phyloP scores from a whole-genome alignment of 2,797 vertebrate genomes.

The Jordanella pulchra region DNA sequence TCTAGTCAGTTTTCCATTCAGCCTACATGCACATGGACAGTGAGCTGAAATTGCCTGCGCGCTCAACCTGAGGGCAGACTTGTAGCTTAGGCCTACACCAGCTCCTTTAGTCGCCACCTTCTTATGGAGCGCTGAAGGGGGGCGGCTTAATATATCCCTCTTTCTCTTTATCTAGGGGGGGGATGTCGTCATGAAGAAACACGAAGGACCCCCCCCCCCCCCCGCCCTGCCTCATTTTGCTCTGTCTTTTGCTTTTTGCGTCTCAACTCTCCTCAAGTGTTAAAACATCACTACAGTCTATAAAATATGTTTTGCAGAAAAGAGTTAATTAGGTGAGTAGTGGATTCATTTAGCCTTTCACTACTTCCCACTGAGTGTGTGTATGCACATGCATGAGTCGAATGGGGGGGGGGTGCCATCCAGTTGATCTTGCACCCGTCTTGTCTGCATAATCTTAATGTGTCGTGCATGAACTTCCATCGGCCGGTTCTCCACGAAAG shows the following conservation, averaged over 20 bases:
- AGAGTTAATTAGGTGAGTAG: constrained; percentile 84
- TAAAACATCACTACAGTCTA: constrained; percentile 77
- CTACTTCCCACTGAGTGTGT: constrained; percentile 50
- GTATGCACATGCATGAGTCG: constrained; percentile 67
- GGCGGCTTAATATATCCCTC: constrained; percentile 54
- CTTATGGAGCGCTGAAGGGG: constrained; percentile 62
- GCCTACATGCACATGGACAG: constrained; percentile 34
- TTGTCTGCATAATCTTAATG: constrained; percentile 53
- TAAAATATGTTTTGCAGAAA: constrained; percentile 83
- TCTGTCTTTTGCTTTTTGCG: constrained; percentile 75
- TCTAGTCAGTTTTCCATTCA: constrained; percentile 39
- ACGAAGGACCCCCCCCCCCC: constrained; percentile 56
- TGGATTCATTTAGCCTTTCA: constrained; percentile 66
- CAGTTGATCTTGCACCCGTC: constrained; percentile 24
- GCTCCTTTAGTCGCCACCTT: constrained; percentile 47
- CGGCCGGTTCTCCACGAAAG: constrained; percentile 33
- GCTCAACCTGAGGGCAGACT: constrained; percentile 30
- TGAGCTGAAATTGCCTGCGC: constrained; percentile 42
- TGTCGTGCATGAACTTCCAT: constrained; percentile 64
- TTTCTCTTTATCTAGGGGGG: constrained; percentile 61
- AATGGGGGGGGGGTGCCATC: constrained; percentile 15
- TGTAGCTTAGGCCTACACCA: constrained; percentile 54
- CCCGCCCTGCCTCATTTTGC: constrained; percentile 56
- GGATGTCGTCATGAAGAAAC: constrained; percentile 75
- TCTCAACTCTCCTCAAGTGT: constrained; percentile 75